Percentiles rank a stretch among this genome's conserved stretches.
Conservation (phyloP, 2,888 invertebrate genomes). For the Lydus trimaculatus region DNA sequence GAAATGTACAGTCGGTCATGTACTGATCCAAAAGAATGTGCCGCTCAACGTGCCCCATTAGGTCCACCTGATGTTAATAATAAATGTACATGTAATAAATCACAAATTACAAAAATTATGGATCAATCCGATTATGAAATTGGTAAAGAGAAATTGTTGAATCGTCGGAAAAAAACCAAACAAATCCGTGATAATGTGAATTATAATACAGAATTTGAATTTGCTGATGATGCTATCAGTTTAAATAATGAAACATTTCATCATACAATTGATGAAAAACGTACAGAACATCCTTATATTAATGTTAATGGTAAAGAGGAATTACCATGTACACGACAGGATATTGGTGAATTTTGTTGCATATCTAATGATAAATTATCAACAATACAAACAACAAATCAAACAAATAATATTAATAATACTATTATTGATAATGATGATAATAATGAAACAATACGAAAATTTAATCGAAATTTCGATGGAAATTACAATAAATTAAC, state of each 20-base stretch:
- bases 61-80: constrained; percentile 56
- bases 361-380: constrained; percentile 39
- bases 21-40: constrained; percentile 52
- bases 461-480: constrained; percentile 48
- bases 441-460: constrained; percentile 50
- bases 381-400: constrained; percentile 21
- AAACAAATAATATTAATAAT: constrained; percentile 32
- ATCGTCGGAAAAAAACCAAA: constrained; percentile 45
- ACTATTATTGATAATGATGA: constrained; percentile 25
- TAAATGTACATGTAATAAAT: constrained; percentile 47
- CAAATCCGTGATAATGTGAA: constrained; percentile 39
- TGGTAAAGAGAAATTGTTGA: constrained; percentile 50
- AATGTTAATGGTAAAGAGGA: constrained; percentile 76
- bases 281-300: constrained; percentile 64
- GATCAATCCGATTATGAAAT: constrained; percentile 65
- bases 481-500: constrained; percentile 56
- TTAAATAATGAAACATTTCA: constrained; percentile 51
- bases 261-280: constrained; percentile 46
- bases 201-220: constrained; percentile 57
- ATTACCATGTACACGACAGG: constrained; percentile 66
- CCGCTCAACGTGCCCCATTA: constrained; percentile 56
- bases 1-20: constrained; percentile 65
- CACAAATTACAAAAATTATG: constrained; percentile 49
- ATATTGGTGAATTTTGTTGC: constrained; percentile 51
- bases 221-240: constrained; percentile 60